Conservation (phyloP, 1,140 invertebrate genomes). For the Caerostris darwini region DNA sequence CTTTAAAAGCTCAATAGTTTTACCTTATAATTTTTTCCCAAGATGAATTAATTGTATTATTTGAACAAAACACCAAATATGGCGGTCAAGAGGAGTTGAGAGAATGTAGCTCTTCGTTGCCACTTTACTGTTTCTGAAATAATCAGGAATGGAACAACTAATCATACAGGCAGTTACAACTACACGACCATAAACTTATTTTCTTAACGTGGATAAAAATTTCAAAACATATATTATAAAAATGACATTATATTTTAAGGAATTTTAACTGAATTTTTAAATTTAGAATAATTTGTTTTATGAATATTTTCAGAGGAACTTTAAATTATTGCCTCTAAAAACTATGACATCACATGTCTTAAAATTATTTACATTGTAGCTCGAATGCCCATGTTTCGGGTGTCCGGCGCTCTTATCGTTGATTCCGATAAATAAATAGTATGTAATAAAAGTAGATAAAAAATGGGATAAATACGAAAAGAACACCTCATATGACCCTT, state of each 20-base stretch:
- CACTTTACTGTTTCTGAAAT: constrained; percentile 61
- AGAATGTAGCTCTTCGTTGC: constrained; percentile 66
- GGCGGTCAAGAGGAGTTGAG: constrained; percentile 76
- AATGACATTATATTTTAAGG: no score
- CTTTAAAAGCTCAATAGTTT: no score
- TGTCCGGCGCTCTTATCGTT: not conserved
- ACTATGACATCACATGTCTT: not conserved
- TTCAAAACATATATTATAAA: no score
- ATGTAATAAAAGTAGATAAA: not conserved
- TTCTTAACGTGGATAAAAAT: no score
- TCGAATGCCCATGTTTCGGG: not conserved
- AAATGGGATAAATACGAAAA: constrained; percentile 5
- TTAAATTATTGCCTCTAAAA: not conserved
- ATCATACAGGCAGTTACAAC: not conserved
- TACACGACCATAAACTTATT: no score
- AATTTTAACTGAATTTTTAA: no score
- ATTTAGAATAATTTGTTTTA: no score
- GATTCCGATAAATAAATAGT: not conserved
- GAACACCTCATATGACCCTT: not conserved
- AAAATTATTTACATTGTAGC: not conserved
- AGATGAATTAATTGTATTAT: constrained; percentile 15
- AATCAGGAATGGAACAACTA: constrained; percentile 63
- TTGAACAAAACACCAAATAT: constrained; percentile 74
- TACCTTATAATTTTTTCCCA: not conserved
- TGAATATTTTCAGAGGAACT: no score